phyloP scores from a whole-genome alignment of 2,113 vertebrate genomes.

The Ammodytes marinus region DNA sequence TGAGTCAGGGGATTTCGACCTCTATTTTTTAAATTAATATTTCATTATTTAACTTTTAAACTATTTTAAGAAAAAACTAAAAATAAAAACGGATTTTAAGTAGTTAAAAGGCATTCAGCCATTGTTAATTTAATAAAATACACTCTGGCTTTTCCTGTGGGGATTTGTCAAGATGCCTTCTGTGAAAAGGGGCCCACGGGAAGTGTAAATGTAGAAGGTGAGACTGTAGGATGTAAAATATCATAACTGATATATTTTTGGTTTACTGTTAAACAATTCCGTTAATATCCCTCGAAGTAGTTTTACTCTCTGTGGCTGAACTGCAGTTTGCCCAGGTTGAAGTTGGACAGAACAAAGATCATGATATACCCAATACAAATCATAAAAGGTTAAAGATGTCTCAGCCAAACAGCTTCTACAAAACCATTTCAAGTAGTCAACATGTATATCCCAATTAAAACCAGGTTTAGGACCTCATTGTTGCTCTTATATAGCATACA shows the following conservation, averaged over 20 bases:
- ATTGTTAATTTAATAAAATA: not conserved
- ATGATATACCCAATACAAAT: not conserved
- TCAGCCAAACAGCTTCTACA: not conserved
- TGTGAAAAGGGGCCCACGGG: not conserved
- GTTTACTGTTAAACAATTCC: not conserved
- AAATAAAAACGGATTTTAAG: not conserved
- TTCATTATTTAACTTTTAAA: too few relatives aligned
- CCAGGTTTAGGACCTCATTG: not conserved
- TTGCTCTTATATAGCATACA: not conserved
- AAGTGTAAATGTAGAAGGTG: not conserved
- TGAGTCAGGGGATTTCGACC: too few relatives aligned
- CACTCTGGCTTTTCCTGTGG: not conserved
- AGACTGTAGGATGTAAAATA: not conserved
- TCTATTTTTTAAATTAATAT: too few relatives aligned
- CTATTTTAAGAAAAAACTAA: too few relatives aligned
- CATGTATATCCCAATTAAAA: not conserved
- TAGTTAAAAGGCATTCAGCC: not conserved
- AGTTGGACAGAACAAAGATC: not conserved
- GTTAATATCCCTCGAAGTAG: not conserved
- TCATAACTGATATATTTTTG: constrained; percentile 1
- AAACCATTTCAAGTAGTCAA: not conserved
- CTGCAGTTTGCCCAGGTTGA: too few relatives aligned
- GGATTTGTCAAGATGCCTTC: not conserved
- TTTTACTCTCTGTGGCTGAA: not conserved
- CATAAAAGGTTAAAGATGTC: not conserved